phyloP scores from a whole-genome alignment of 1,140 invertebrate species.

The Eulimnadia texana region DNA sequence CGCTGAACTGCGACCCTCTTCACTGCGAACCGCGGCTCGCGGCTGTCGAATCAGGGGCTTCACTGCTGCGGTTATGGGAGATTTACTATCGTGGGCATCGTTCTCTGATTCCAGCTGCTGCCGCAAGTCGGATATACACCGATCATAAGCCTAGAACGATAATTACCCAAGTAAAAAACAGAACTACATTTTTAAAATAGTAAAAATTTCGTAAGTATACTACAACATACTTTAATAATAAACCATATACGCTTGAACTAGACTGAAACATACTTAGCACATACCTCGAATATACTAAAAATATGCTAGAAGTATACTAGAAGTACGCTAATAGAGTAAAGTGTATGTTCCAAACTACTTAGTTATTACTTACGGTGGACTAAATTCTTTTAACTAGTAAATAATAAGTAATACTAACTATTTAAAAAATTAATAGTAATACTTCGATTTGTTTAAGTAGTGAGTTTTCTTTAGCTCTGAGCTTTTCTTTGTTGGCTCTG shows the following conservation, averaged over 20 bases:
- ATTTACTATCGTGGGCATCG: background rate
- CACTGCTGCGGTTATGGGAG: background rate
- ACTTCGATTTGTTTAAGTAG: constrained; percentile 39
- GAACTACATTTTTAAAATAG: constrained; percentile 4
- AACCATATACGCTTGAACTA: too few relatives aligned
- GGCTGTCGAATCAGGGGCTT: constrained; percentile 7
- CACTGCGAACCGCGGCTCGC: background rate
- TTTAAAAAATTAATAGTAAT: constrained; percentile 4
- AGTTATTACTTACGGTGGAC: too few relatives aligned
- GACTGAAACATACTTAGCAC: too few relatives aligned
- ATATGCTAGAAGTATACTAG: too few relatives aligned
- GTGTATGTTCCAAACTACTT: too few relatives aligned
- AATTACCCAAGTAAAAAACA: background rate
- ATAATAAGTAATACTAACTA: constrained; percentile 4
- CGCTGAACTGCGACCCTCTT: background rate
- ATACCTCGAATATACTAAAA: too few relatives aligned
- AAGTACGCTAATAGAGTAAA: too few relatives aligned
- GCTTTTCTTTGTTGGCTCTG: constrained; percentile 30
- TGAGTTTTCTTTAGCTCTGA: constrained; percentile 36
- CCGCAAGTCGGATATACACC: constrained; percentile 7
- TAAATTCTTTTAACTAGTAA: background rate
- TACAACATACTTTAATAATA: background rate
- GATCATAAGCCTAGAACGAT: constrained; percentile 32
- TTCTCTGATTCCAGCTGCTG: constrained; percentile 1
- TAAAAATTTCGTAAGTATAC: background rate